Evolutionary conservation across 2,888 invertebrate species (phyloP), one percentile per base, ranked within the genome.

Genomic region (Tupiocoris notatus): DNA sequence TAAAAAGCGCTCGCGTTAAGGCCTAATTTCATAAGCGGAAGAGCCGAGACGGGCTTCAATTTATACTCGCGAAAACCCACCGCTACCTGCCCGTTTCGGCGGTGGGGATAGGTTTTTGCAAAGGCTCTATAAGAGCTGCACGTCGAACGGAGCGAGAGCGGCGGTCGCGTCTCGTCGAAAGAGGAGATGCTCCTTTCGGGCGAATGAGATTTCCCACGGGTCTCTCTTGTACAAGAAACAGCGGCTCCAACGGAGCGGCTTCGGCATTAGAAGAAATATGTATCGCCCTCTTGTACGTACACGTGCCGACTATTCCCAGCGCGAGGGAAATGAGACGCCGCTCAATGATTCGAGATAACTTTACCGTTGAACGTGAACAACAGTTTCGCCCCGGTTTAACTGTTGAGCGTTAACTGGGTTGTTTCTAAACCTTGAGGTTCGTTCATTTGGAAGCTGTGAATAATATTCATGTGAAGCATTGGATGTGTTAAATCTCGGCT

Each of bases 201-300:
- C 17, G 39, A 39, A 17, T 24, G 25, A 65, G 65, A 65, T 65
- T 65, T 65, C 65, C 65, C 65, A 17, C 20, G 65, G 65, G 65
- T 17, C 25, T 17, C 22, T 20, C 65, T 39, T 12, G 39, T 39
- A 39, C 39, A 39, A 39, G 39, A 7, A 39, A 39, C 6, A 39
- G 39, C 12, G 12, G 39, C 6, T 39, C 6, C 39, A 12, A 12
- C 3, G 39, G 6, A 39, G 39, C 39, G 39, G 39, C 39, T 12
- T 39, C 39, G 12, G 39, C 39, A 39, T 39, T 39, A 39, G 39
- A 39, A 39, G 39, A 39, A 39, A 39, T 39, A 39, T 39, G 39
- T 39, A 39, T 39, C 39, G 12, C 6, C 39, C 39, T 39, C 39
- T 3, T 39, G 39, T 39, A 7, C 12, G 39, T 39, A n/a, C n/a